Percentiles rank a stretch among this genome's conserved stretches.
Conservation (phyloP, 2,888 invertebrate species). For the Meta bourneti region DNA sequence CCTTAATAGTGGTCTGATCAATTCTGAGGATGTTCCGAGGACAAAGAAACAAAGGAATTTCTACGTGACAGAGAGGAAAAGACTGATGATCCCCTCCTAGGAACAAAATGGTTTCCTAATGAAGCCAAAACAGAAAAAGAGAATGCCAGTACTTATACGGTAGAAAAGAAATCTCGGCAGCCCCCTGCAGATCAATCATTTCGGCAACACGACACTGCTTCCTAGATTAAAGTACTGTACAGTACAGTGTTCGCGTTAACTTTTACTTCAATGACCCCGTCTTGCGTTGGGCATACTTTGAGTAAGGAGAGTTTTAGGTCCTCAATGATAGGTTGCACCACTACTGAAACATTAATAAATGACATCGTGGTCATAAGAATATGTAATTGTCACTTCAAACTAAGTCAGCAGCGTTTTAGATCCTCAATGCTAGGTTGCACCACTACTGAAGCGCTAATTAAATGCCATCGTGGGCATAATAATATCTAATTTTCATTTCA, state of each 20-base stretch:
- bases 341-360: no score
- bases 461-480: no score
- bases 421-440: no score
- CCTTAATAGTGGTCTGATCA: conserved; percentile 42
- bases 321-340: no score
- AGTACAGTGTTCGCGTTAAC: conserved; percentile 25
- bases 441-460: no score
- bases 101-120: conserved; percentile 68
- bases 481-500: no score
- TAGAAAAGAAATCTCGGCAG: conserved; percentile 38
- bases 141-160: conserved; percentile 9
- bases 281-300: not conserved
- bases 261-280: conserved; percentile 30
- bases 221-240: conserved; percentile 35
- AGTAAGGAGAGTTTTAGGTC: not conserved
- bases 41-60: conserved; percentile 43
- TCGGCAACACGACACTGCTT: conserved; percentile 51
- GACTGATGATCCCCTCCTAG: conserved; percentile 52
- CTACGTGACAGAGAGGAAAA: conserved; percentile 12
- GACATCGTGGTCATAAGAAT: no score
- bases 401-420: no score
- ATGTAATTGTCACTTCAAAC: no score
- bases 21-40: conserved; percentile 27
- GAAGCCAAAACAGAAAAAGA: conserved; percentile 56
- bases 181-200: conserved; percentile 48